Evolutionary conservation across 2,113 vertebrate genomes (phyloP).

Genomic region (Choloepus hoffmanni): DNA sequence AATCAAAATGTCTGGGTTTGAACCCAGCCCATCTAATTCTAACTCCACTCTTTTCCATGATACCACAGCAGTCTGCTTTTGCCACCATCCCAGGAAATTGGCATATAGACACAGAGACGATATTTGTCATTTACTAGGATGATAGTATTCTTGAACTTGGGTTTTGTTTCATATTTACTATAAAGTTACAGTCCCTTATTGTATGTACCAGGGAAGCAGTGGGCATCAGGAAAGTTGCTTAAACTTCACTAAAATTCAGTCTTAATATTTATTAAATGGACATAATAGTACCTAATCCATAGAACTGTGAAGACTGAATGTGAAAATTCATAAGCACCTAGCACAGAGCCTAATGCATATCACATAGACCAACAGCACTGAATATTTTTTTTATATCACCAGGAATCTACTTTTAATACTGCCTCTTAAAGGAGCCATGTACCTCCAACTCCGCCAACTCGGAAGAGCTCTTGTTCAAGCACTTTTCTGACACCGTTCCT

Average conservation of each 20-base stretch:
- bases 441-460: neutral
- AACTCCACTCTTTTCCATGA: neutral
- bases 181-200: neutral
- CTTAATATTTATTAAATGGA: neutral
- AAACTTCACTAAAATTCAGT: neutral
- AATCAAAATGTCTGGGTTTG: neutral
- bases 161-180: neutral
- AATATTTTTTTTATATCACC: neutral
- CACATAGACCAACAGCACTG: neutral
- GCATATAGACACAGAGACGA: neutral
- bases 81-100: neutral
- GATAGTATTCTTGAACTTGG: neutral
- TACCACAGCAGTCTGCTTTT: neutral
- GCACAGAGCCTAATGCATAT: neutral
- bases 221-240: neutral
- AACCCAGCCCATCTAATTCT: neutral
- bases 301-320: neutral
- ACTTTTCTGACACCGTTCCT: neutral
- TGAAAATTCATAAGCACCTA: neutral
- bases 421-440: neutral
- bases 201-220: neutral
- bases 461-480: neutral
- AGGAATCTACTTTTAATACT: neutral
- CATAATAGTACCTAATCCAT: accelerated
- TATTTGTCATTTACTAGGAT: neutral